Base-by-base conservation (phyloP, 2,113 vertebrate species). In the Clinocottus analis region DNA sequence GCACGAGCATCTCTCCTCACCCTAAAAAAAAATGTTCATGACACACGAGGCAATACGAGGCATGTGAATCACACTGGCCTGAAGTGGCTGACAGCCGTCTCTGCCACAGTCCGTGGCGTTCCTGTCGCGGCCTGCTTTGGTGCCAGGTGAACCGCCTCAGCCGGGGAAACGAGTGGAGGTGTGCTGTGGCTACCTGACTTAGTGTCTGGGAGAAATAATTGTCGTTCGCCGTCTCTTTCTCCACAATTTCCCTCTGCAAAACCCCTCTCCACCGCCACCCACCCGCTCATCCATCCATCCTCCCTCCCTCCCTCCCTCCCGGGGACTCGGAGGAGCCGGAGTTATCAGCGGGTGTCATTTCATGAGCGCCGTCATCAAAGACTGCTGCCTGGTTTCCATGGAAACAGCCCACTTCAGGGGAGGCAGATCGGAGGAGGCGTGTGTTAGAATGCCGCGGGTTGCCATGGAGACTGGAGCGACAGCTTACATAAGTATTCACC, bases 401-500 rank as follows among this genome's bases (percentile, higher is more conserved):
- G 94, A 93, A 95, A 94, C 94, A 89, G 84, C 89, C 90, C 91
- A 90, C 90, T 92, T 88, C 66, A 91, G 90, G 90, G 85, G 84
- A 87, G 81, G 88, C 25, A 79, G 86, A 85, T 87, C 51, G 87
- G 87, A 89, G 89, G 90, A 86, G 83, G 89, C 77, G 64, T 83
- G 92, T 87, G 86, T 82, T 88, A 80, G 74, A 89, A 91, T 92
- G 92, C 88, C 81, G 87, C 85, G 25, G 83, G 94, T 95, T 90
- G 80, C 84, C 77, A 93, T 94, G 91, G 94, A 92, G 91, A 95
- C 93, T 87, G 89, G 82, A 87, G 78, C 80, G 82, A 88, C 80
- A 75, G 85, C 93, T 94, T 94, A 94, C 94, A 94, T 94, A 94
- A 94, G 94, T 92, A 93, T 93, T 93, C 87, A 91, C 75, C 70